A percentile compares a stretch with the other conserved stretches of the same genome.
Conservation (phyloP, 2,797 vertebrate genomes). For the Acridotheres tristis region DNA sequence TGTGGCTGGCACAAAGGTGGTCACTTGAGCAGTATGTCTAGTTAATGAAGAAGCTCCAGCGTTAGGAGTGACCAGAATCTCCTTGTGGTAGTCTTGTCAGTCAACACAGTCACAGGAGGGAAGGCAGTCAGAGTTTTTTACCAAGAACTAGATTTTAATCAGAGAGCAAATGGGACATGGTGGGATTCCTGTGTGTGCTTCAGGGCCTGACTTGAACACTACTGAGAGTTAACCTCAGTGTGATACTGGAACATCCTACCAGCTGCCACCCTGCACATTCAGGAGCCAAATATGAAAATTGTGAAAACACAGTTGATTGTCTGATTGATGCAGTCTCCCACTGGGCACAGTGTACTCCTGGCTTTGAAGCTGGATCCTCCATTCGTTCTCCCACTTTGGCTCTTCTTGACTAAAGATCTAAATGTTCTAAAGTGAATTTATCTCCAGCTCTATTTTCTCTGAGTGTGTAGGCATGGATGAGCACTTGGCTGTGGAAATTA, state of each 20-base stretch:
- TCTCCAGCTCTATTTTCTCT: neutral
- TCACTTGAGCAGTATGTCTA: neutral
- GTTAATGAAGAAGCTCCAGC: neutral
- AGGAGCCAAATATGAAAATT: neutral
- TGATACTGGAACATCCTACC: neutral
- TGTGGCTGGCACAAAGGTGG: neutral
- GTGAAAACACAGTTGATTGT: neutral
- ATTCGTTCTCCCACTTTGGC: neutral
- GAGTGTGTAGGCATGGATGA: neutral
- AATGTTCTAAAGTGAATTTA: neutral
- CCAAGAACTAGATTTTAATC: neutral
- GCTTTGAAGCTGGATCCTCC: neutral
- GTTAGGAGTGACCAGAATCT: neutral
- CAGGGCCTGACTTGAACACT: neutral
- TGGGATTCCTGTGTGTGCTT: neutral
- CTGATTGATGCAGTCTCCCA: neutral
- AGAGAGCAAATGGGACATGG: neutral
- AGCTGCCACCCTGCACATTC: neutral
- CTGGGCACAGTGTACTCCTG: neutral
- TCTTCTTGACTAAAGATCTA: neutral
- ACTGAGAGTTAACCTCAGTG: neutral
- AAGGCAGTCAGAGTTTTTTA: neutral
- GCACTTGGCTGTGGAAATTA: conserved; percentile 3
- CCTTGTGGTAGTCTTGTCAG: neutral
- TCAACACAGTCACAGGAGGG: neutral